Evolutionary conservation across 1,140 invertebrate species (phyloP).

Genomic region (Drosophila quadrilineata): DNA sequence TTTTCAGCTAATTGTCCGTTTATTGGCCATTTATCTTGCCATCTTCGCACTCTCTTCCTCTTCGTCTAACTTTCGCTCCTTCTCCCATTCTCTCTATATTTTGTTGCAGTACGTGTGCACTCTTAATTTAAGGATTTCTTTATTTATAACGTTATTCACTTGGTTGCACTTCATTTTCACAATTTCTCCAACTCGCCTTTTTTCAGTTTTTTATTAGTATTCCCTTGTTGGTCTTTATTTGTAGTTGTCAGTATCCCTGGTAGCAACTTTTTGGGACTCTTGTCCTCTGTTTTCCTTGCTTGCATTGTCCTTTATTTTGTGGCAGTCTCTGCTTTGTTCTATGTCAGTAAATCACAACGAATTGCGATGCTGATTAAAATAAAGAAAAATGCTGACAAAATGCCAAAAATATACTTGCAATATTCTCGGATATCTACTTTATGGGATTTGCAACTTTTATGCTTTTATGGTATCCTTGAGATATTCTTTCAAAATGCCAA

Average conservation of each 20-base stretch:
- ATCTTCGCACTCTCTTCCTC: neutral
- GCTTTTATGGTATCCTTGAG: too few species aligned
- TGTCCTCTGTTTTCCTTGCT: slow-evolving; percentile 14
- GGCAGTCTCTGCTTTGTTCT: slow-evolving; percentile 59
- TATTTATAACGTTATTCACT: slow-evolving; percentile 73
- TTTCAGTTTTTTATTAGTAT: neutral
- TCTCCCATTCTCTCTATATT: slow-evolving; percentile 67
- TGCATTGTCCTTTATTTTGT: slow-evolving; percentile 43
- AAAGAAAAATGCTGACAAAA: slow-evolving; percentile 72
- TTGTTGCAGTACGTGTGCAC: slow-evolving; percentile 29
- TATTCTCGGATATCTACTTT: too few species aligned
- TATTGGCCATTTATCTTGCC: slow-evolving; percentile 13
- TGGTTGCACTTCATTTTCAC: slow-evolving; percentile 44
- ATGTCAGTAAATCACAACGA: slow-evolving; percentile 78
- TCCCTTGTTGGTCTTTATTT: too few species aligned
- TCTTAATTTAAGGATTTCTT: slow-evolving; percentile 72
- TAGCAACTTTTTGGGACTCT: neutral
- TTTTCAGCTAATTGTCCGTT: too few species aligned
- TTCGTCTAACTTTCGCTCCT: slow-evolving; percentile 53
- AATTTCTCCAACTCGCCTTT: neutral
- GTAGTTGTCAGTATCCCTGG: too few species aligned
- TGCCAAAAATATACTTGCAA: slow-evolving; percentile 67
- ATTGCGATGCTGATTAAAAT: slow-evolving; percentile 76
- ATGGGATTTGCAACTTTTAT: too few species aligned
- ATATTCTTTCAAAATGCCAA: too few species aligned